Evolutionary conservation across 2,113 vertebrate genomes (phyloP).

Genomic region (Nasalis larvatus): DNA sequence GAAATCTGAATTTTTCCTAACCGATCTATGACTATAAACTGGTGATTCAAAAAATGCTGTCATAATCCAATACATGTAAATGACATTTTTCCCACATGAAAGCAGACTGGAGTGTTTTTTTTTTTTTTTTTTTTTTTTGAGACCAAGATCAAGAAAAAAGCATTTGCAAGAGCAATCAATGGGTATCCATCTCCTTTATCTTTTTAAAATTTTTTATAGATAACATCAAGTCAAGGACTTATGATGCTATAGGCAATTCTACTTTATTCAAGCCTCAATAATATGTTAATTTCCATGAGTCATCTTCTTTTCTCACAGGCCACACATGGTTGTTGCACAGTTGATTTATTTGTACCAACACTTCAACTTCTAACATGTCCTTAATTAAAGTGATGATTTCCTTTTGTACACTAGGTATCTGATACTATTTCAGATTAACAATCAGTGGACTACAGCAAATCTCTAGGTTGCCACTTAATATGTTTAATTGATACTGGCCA

Average conservation of each 20-base stretch:
- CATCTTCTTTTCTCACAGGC: neutral
- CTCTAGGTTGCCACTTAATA: neutral
- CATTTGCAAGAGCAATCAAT: neutral
- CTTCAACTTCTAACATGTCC: neutral
- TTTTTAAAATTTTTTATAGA: neutral
- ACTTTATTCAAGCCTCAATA: neutral
- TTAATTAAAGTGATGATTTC: neutral
- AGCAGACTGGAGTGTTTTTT: neutral
- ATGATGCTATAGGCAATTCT: neutral
- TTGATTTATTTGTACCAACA: neutral
- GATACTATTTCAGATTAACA: neutral
- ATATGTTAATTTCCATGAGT: neutral
- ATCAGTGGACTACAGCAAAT: neutral
- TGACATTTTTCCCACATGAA: neutral
- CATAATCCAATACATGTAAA: neutral
- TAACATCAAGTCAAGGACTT: neutral
- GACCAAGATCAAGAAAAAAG: neutral
- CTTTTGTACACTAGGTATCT: neutral
- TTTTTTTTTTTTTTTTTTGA: neutral
- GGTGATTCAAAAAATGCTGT: neutral
- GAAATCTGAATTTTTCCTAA: neutral
- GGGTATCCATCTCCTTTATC: neutral
- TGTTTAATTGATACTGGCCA: neutral
- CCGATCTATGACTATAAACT: neutral
- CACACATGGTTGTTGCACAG: neutral